Evolutionary conservation across 2,888 invertebrate genomes (phyloP).

Genomic region (Patella pellucida): DNA sequence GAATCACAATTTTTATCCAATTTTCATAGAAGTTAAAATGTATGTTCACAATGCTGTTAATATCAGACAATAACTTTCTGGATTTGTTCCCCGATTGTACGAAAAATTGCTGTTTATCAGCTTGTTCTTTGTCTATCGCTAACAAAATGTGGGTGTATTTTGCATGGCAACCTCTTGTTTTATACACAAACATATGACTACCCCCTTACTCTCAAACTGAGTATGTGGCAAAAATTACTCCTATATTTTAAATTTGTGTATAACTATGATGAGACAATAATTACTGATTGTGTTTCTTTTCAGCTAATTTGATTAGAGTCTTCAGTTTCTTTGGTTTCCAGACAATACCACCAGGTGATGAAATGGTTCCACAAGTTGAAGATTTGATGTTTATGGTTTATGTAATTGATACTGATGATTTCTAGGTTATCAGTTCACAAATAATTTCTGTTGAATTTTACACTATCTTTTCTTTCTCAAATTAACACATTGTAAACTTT

Average conservation of each 20-base stretch:
- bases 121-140: no score
- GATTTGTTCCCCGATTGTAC: no score
- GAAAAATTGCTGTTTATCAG: no score
- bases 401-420: slow-evolving; percentile 63
- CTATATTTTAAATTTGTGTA: neutral
- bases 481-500: neutral
- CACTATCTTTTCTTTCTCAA: neutral
- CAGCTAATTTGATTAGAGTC: slow-evolving; percentile 88
- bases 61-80: no score
- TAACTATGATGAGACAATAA: neutral
- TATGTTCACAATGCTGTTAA: no score
- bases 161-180: no score
- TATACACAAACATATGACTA: no score
- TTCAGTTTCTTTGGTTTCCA: slow-evolving; percentile 98
- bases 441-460: neutral
- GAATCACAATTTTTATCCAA: no score
- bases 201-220: no score
- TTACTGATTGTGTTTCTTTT: slow-evolving; percentile 39
- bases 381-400: slow-evolving; percentile 78
- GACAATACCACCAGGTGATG: slow-evolving; percentile 84
- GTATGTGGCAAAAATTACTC: no score
- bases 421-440: slow-evolving; percentile 24
- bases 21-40: no score
- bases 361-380: slow-evolving; percentile 80
- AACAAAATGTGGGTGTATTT: no score